These are phyloP conservation scores for Acronicta aceris DNA, from an alignment of 2,888 invertebrate species.

Conservation along the genomic window DNA sequence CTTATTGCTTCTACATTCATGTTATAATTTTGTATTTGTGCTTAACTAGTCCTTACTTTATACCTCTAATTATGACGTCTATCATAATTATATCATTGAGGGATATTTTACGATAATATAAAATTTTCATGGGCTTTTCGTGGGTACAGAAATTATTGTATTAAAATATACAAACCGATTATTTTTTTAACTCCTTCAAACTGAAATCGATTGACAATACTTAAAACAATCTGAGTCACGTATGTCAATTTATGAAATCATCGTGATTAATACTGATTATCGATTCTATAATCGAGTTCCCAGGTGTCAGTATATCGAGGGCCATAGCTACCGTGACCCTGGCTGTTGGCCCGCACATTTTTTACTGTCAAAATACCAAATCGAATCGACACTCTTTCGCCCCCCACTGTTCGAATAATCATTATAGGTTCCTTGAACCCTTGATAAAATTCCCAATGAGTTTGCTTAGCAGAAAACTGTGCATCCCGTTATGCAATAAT, in stretches of 20 bases:
- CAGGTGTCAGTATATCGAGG: slow-evolving; percentile 37
- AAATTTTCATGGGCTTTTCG: too few relatives aligned
- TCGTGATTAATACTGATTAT: slow-evolving; percentile 38
- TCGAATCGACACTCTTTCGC: slow-evolving; percentile 49
- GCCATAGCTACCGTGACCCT: slow-evolving; percentile 51
- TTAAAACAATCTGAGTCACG: slow-evolving; percentile 9
- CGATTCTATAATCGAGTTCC: slow-evolving; percentile 33
- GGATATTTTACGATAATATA: too few relatives aligned
- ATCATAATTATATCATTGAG: too few relatives aligned
- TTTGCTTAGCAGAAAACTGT: slow-evolving; percentile 53
- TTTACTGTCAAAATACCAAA: slow-evolving; percentile 56
- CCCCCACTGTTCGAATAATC: slow-evolving; percentile 52
- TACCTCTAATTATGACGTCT: too few relatives aligned
- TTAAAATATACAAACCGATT: too few relatives aligned
- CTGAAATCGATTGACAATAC: neutral
- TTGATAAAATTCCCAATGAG: slow-evolving; percentile 54
- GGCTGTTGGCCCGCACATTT: slow-evolving; percentile 53
- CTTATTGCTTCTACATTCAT: slow-evolving; percentile 20
- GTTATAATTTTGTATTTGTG: neutral
- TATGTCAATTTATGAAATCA: slow-evolving; percentile 35
- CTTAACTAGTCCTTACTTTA: too few relatives aligned
- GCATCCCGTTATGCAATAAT: slow-evolving; percentile 72
- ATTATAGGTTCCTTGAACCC: slow-evolving; percentile 56
- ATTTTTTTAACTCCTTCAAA: neutral
- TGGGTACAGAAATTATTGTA: too few relatives aligned